phyloP scores from a whole-genome alignment of 2,113 vertebrate species.

The Orycteropus afer region DNA sequence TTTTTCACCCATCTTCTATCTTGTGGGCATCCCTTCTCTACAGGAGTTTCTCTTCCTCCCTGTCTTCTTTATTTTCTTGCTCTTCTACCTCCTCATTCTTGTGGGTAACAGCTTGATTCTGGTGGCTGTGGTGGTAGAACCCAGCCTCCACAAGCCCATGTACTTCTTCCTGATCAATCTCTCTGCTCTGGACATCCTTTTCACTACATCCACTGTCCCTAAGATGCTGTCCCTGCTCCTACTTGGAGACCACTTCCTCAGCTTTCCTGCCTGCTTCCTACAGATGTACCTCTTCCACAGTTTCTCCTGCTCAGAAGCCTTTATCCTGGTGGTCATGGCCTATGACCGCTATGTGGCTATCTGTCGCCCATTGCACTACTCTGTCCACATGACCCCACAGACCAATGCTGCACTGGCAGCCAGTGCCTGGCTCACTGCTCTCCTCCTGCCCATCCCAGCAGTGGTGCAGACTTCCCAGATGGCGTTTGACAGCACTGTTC shows the following conservation, averaged over 20 bases:
- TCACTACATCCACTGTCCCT: constrained; percentile 73
- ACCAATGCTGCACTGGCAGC: constrained; percentile 35
- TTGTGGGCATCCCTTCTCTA: constrained; percentile 63
- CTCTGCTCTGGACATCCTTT: constrained; percentile 63
- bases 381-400: constrained; percentile 52
- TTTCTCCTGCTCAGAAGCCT: constrained; percentile 9
- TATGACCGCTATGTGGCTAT: constrained; percentile 61
- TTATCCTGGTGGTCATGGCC: constrained; percentile 75
- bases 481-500: background rate
- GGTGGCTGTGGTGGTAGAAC: background rate
- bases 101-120: constrained; percentile 40
- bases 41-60: constrained; percentile 45
- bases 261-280: constrained; percentile 58
- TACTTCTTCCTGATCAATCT: constrained; percentile 78
- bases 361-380: constrained; percentile 62
- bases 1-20: constrained; percentile 53
- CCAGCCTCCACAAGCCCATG: constrained; percentile 72
- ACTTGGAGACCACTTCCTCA: background rate
- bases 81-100: constrained; percentile 69
- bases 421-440: constrained; percentile 2
- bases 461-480: constrained; percentile 21
- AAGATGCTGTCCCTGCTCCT: constrained; percentile 70
- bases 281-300: constrained; percentile 72
- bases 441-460: background rate
- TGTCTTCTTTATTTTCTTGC: constrained; percentile 62